These are phyloP conservation scores for Acanthopleura granulata DNA, from an alignment of 2,888 invertebrate genomes.

Conservation along the genomic window DNA sequence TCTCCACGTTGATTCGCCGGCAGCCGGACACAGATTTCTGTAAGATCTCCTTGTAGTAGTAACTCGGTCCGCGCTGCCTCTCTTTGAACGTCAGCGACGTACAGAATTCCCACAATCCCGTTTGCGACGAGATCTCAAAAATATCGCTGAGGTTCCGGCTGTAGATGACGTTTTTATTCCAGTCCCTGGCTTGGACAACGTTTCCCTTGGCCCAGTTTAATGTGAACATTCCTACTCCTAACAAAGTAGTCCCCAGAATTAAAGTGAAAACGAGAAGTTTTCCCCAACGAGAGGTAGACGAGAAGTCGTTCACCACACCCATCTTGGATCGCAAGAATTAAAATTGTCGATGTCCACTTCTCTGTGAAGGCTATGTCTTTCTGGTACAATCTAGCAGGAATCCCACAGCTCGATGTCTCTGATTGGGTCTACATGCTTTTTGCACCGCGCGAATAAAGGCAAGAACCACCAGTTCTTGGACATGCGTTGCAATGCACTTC, in stretches of 20 bases:
- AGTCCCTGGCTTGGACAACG: neutral
- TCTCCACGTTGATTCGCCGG: neutral
- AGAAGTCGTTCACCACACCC: neutral
- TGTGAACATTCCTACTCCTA: neutral
- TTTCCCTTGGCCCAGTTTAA: neutral
- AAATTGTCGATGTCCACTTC: neutral
- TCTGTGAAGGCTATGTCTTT: too few relatives aligned
- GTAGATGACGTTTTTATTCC: neutral
- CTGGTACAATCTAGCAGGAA: too few relatives aligned
- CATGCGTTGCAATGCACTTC: too few relatives aligned
- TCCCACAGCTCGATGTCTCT: too few relatives aligned
- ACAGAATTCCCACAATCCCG: slow-evolving; percentile 2
- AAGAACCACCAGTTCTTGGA: too few relatives aligned
- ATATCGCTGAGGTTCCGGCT: neutral
- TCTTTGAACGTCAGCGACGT: neutral
- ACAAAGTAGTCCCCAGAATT: neutral
- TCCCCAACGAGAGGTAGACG: neutral
- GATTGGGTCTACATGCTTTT: too few relatives aligned
- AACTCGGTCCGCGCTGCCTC: neutral
- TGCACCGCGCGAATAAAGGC: too few relatives aligned
- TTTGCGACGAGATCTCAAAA: neutral
- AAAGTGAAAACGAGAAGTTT: neutral
- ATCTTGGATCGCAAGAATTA: neutral
- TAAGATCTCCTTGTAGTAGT: neutral
- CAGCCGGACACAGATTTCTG: neutral